Evolutionary conservation across 1,140 invertebrate genomes (phyloP), one percentile per base, ranked within the genome.

Genomic region (Antheraea mylitta): DNA sequence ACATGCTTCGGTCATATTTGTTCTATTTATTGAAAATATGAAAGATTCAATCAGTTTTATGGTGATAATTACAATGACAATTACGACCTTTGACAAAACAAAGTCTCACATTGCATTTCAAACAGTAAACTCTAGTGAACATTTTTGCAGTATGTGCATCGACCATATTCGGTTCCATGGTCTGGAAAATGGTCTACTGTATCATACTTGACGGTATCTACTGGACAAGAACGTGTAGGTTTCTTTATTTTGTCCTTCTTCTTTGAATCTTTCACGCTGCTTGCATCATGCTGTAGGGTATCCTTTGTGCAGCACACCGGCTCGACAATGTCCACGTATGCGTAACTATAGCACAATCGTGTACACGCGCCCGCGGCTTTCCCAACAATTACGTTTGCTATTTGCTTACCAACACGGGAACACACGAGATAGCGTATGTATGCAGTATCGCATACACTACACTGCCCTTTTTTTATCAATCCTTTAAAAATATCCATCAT

Each of bases 101-200:
- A 59, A 59, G 58, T 59, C 16, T 59, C 58, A 59, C 0, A 59
- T 59, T 59, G 58, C 58, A 59, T 59, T 59, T 59, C 58, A 59
- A 59, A 59, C 58, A 59, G 58, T 59, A 59, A 59, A 59, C 58
- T 59, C 6, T 59, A 59, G 58, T 59, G 58, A 59, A 59, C 58
- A 11, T 59, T 59, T 59, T 59, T 59, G 58, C 58, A 59, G 58
- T 59, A 59, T 59, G 58, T 16, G 58, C 58, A 59, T 59, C 58
- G 7, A 59, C 58, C 58, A 59, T 59, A 59, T 59, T 59, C 58
- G 58, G 58, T 38, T 38, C 9, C 37, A 38, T 38, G 37, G 37
- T 38, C 37, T 62, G 61, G 61, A 62, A 62, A 62, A 62, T 62
- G n/a, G n/a, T n/a, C n/a, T n/a, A n/a, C n/a, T n/a, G n/a, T n/a